phyloP scores from a whole-genome alignment of 2,888 invertebrate genomes.

The Leptarthrus brevirostris region DNA sequence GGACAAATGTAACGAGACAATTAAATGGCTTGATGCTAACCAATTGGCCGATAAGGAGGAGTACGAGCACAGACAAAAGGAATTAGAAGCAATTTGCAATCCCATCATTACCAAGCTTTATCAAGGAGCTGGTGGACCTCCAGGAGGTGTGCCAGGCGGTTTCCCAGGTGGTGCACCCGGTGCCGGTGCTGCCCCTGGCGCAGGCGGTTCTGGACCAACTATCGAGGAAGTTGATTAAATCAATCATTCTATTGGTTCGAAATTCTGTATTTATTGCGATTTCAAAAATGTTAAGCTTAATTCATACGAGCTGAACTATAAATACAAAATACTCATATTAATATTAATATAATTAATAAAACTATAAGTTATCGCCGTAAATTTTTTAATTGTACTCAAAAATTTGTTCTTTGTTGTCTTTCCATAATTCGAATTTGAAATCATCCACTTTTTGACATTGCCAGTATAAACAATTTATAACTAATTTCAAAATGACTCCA shows the following conservation, averaged over 20 bases:
- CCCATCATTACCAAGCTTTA: constrained; percentile 96
- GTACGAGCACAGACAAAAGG: constrained; percentile 95
- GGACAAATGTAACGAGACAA: constrained; percentile 90
- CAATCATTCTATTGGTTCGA: constrained; percentile 2
- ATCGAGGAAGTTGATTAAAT: constrained; percentile 87
- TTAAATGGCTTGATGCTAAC: constrained; percentile 86
- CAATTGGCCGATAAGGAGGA: constrained; percentile 94
- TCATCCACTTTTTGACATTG: too few species aligned
- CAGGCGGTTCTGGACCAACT: constrained; percentile 76
- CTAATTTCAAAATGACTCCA: too few species aligned
- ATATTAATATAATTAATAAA: too few species aligned
- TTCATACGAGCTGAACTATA: constrained; percentile 15
- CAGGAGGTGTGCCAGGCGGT: constrained; percentile 69
- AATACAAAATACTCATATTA: constrained; percentile 24
- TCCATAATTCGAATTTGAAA: too few species aligned
- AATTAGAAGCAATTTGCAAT: constrained; percentile 90
- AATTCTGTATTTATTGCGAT: background rate
- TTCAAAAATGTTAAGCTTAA: constrained; percentile 9
- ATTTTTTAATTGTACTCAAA: too few species aligned
- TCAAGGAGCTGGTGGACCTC: constrained; percentile 79
- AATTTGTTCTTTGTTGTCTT: too few species aligned
- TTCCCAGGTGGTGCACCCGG: constrained; percentile 69
- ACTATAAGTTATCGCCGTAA: too few species aligned
- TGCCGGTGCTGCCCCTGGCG: constrained; percentile 74
- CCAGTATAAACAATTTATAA: too few species aligned